Conservation (phyloP, 2,888 invertebrate species). For the Lacanobia oleracea region DNA sequence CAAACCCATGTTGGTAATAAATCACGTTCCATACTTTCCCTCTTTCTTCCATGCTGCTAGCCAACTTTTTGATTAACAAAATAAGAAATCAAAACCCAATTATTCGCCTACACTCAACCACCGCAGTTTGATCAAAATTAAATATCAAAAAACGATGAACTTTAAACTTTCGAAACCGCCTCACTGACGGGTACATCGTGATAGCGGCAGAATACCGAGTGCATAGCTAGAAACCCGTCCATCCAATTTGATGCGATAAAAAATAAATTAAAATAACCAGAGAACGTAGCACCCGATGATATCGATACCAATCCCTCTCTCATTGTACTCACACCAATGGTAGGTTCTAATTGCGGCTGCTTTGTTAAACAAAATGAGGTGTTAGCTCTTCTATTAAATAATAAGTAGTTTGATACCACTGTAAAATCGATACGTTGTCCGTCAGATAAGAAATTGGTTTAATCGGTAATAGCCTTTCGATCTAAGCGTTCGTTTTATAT, state of each 20-base stretch:
- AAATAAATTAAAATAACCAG: slow-evolving; percentile 89
- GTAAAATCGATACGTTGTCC: slow-evolving; percentile 75
- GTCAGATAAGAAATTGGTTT: slow-evolving; percentile 78
- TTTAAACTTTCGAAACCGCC: slow-evolving; percentile 84
- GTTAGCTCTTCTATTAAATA: slow-evolving; percentile 90
- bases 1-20: slow-evolving; percentile 34
- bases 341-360: slow-evolving; percentile 88
- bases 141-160: slow-evolving; percentile 84
- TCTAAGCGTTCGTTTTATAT: slow-evolving; percentile 59
- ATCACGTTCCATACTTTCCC: slow-evolving; percentile 37
- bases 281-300: slow-evolving; percentile 82
- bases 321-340: slow-evolving; percentile 85
- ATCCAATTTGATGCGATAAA: slow-evolving; percentile 88
- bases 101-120: slow-evolving; percentile 62
- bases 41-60: slow-evolving; percentile 1
- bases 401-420: slow-evolving; percentile 84
- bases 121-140: slow-evolving; percentile 73
- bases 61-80: slow-evolving; percentile 30
- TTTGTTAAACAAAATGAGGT: slow-evolving; percentile 90
- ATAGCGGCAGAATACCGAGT: slow-evolving; percentile 79
- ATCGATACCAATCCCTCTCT: slow-evolving; percentile 84
- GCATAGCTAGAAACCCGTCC: slow-evolving; percentile 84
- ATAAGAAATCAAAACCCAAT: slow-evolving; percentile 58
- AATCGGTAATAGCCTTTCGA: slow-evolving; percentile 61
- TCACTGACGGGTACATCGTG: slow-evolving; percentile 80